Evolutionary conservation across 2,888 invertebrate genomes (phyloP).

Genomic region (Cephalotes varians): DNA sequence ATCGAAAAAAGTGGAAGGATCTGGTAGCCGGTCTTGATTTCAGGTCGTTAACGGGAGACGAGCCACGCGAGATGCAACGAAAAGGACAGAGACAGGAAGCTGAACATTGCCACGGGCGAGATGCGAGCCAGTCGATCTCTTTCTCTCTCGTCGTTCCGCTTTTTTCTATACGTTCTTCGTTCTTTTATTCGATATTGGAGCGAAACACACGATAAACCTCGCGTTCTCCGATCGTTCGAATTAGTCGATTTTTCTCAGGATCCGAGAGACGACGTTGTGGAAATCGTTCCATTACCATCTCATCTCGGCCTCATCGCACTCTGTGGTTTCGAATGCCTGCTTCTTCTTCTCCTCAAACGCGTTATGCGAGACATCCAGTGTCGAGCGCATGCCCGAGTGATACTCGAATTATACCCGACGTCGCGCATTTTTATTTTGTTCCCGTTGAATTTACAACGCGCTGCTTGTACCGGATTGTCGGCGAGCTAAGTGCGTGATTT

Average conservation of each 20-base stretch:
- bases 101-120: constrained; percentile 59
- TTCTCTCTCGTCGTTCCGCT: neutral
- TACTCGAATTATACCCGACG: constrained; percentile 47
- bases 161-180: constrained; percentile 35
- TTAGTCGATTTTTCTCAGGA: constrained; percentile 67
- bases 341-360: constrained; percentile 9
- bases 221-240: constrained; percentile 54
- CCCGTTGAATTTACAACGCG: constrained; percentile 19
- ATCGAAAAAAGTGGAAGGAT: constrained; percentile 61
- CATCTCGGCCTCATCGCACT: constrained; percentile 47
- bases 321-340: constrained; percentile 37
- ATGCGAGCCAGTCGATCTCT: constrained; percentile 63
- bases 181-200: constrained; percentile 16
- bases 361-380: constrained; percentile 48
- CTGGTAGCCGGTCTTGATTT: constrained; percentile 75
- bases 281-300: constrained; percentile 69
- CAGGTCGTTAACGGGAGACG: constrained; percentile 53
- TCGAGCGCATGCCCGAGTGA: constrained; percentile 37
- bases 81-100: constrained; percentile 17
- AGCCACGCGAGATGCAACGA: constrained; percentile 27
- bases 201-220: constrained; percentile 40
- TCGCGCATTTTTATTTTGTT: constrained; percentile 19
- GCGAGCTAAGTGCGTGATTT: constrained; percentile 30
- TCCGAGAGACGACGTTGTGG: constrained; percentile 47
- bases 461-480: constrained; percentile 35